These are phyloP conservation scores for Takifugu bimaculatus DNA, from an alignment of 2,113 vertebrate species.

Conservation along the genomic window DNA sequence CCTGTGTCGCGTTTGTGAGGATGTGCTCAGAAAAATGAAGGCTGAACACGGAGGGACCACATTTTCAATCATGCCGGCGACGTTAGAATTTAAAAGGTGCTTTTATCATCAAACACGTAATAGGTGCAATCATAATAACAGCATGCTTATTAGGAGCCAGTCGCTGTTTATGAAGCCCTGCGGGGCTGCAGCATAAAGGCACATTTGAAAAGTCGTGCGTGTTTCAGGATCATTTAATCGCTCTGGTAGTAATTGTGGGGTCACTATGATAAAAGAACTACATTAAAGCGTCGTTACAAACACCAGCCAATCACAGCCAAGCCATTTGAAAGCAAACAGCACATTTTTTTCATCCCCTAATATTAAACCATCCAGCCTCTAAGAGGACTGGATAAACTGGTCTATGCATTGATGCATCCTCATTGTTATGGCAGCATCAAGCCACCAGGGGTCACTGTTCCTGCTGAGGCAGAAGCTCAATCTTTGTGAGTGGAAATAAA, in stretches of 20 bases:
- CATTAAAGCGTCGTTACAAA: neutral
- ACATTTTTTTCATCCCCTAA: no score
- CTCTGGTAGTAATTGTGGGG: neutral
- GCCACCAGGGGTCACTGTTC: no score
- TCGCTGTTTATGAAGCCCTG: slow-evolving; percentile 14
- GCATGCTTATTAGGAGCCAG: slow-evolving; percentile 21
- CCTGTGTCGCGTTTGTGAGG: neutral
- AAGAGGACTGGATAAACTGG: no score
- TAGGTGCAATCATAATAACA: slow-evolving; percentile 17
- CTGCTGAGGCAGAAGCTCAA: no score
- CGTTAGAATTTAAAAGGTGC: slow-evolving; percentile 14
- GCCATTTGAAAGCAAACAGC: no score
- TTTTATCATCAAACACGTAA: slow-evolving; percentile 7
- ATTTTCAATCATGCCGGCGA: slow-evolving; percentile 4
- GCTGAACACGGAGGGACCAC: neutral
- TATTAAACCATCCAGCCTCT: no score
- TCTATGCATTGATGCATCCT: no score
- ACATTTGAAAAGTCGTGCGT: neutral
- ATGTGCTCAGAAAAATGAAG: neutral
- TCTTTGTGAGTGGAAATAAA: no score
- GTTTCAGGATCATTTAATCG: slow-evolving; percentile 1
- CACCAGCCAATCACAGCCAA: no score
- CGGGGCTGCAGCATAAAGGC: neutral
- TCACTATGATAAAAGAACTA: neutral
- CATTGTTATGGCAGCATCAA: no score